These are phyloP conservation scores for Aphrophora alni DNA, from an alignment of 2,888 invertebrate species.

Conservation along the genomic window DNA sequence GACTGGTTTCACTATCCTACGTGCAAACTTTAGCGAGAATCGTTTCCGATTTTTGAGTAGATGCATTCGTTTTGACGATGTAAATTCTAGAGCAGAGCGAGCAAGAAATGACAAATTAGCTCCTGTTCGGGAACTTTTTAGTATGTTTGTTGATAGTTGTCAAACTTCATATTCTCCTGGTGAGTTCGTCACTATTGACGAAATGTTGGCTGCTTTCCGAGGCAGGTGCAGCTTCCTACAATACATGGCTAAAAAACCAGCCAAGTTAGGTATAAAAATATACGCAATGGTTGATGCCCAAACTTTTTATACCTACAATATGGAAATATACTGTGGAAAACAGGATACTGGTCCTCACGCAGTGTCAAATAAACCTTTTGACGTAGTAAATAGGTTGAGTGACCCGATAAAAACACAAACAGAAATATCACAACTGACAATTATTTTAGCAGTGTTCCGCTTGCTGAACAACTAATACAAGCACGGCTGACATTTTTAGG, in stretches of 20 bases:
- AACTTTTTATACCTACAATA: slow-evolving; percentile 21
- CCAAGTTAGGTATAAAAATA: slow-evolving; percentile 39
- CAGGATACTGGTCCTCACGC: slow-evolving; percentile 49
- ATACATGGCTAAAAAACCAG: slow-evolving; percentile 38
- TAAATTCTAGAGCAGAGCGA: slow-evolving; percentile 32
- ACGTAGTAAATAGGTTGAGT: slow-evolving; percentile 49
- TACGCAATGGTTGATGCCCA: slow-evolving; percentile 30
- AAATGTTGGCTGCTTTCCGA: slow-evolving; percentile 40
- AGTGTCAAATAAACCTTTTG: slow-evolving; percentile 49
- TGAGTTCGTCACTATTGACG: slow-evolving; percentile 39
- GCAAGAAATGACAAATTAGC: slow-evolving; percentile 33
- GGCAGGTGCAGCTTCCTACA: slow-evolving; percentile 33
- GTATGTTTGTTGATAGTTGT: slow-evolving; percentile 32
- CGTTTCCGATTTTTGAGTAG: slow-evolving; percentile 35
- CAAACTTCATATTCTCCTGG: slow-evolving; percentile 35
- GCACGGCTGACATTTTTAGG: slow-evolving; percentile 45
- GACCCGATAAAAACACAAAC: slow-evolving; percentile 49
- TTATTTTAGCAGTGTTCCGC: slow-evolving; percentile 52
- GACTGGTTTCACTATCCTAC: slow-evolving; percentile 27
- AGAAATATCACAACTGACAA: slow-evolving; percentile 51
- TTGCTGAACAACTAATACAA: slow-evolving; percentile 48
- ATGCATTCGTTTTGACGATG: slow-evolving; percentile 33
- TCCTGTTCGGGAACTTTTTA: slow-evolving; percentile 31
- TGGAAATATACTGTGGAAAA: slow-evolving; percentile 35
- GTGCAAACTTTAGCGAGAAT: slow-evolving; percentile 34